Evolutionary conservation across 2,113 vertebrate species (phyloP), one percentile per base, ranked within the genome.

Genomic region (Poecile atricapillus): DNA sequence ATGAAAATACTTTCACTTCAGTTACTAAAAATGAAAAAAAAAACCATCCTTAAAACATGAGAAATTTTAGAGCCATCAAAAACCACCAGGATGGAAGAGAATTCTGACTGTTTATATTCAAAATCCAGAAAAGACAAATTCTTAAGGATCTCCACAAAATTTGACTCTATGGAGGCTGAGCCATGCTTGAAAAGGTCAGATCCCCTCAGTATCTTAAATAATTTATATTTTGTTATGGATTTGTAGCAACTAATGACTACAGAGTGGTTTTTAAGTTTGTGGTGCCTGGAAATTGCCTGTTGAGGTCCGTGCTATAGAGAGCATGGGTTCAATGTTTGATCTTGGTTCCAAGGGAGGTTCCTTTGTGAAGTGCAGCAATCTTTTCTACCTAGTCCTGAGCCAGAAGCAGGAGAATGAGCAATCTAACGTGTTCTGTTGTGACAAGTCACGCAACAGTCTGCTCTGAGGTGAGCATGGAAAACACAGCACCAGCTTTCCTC

Each of bases 401-500:
- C 8, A 69, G 23, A 15, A 22, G 7, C 27, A 75, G 83, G 53
- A 74, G 55, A 44, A 76, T 64, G 90, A 94, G 78, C 41, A 30
- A 43, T 56, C 20, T 31, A 44, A 56, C 6, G 3, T 68, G 87
- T 30, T 87, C n/a, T 78, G 33, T 75, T 39, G 63, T 78, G n/a
- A 84, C 49, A 53, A 41, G 93, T 82, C 69, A 82, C 76, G 83
- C 81, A 80, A 84, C 87, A 76, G n/a, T 7, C 87, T 75, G 37
- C 59, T 88, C 83, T 25, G 76, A 76, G 71, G 18, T 28, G 79
- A 75, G 1, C 52, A 0, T 24, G 43, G 52, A 2, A 53, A 84
- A 55, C 75, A 25, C 49, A 75, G 86, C 56, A 70, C 65, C 68
- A 85, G 62, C 47, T 63, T 80, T 71, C 14, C 58, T 52, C 68